Evolutionary conservation across 2,113 vertebrate genomes (phyloP).

Genomic region (Morone saxatilis): DNA sequence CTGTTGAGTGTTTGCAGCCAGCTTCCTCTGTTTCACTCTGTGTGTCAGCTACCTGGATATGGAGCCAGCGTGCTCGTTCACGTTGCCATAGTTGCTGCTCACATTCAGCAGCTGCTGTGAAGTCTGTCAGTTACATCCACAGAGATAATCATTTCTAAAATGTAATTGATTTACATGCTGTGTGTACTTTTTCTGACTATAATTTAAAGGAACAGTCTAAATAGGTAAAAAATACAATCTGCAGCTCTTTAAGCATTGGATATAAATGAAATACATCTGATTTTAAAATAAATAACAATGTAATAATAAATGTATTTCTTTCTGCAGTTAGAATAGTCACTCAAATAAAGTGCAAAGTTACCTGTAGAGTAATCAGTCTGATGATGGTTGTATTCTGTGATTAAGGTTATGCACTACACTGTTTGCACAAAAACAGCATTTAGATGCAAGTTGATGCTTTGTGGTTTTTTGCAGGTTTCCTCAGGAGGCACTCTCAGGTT

Average conservation of each 20-base stretch:
- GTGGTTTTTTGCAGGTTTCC: constrained; percentile 86
- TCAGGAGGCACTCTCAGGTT: constrained; percentile 62
- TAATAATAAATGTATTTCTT: too few species aligned
- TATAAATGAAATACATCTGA: background rate
- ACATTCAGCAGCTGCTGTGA: constrained; percentile 48
- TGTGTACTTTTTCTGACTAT: background rate
- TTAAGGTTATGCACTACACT: constrained; percentile 21
- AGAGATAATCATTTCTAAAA: constrained; percentile 2
- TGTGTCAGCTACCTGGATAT: constrained; percentile 58
- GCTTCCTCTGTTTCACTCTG: constrained; percentile 61
- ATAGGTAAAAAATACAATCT: background rate
- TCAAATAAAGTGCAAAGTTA: background rate
- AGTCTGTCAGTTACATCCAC: constrained; percentile 7
- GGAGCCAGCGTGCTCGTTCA: constrained; percentile 33
- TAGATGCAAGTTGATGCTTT: constrained; percentile 73
- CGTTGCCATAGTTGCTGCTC: constrained; percentile 68
- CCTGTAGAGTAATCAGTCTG: background rate
- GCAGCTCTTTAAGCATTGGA: background rate
- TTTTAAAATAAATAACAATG: background rate
- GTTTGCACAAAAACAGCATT: constrained; percentile 62
- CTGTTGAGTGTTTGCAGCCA: constrained; percentile 72
- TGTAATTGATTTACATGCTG: background rate
- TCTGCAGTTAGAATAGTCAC: background rate
- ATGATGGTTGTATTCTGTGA: background rate
- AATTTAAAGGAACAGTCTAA: background rate